Base-by-base conservation (phyloP, 2,888 invertebrate species). In the Cheilosia vernalis region DNA sequence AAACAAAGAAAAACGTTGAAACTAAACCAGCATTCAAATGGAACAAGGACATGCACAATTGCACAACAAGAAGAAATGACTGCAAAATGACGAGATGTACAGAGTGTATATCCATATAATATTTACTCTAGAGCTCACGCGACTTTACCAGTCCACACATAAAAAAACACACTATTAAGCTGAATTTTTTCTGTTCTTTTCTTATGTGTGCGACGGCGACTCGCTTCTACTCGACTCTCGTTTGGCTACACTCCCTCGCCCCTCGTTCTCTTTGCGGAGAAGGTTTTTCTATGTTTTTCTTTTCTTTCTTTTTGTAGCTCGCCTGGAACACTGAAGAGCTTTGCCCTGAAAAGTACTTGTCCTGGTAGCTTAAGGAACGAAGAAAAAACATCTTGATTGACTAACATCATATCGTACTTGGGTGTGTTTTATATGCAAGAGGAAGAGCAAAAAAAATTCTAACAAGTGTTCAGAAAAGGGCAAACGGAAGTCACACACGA, bases 11-110 rank as follows among this genome's bases (percentile, higher is more conserved):
- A 37, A 69, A 60, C 21, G 56, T 63, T 49, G 33, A 56, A 67
- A 69, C 69, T 69, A 51, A 69, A 63, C 67, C 76, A 70, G 63
- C 76, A 76, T 81, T 76, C 69, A 60, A 81, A 81, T 81, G 56
- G 76, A 69, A 76, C 80, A 74, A 81, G 76, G 81, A 76, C 81
- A 76, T 74, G 76, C 63, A 76, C 64, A 76, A 76, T 63, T 74
- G 76, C 63, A 76, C 64, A 76, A 76, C 69, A 76, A 64, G 64
- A 76, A 64, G 53, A 81, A 76, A 70, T 70, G 69, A 64, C 81
- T 81, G 69, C 81, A 69, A 81, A 81, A 70, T 76, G 76, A 76
- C 76, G 70, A 69, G 63, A 81, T 76, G n/a, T 60, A 64, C 21
- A 7, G 13, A 44, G 3, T 61, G 27, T 55, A 24, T n/a, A 30